phyloP scores from a whole-genome alignment of 2,888 invertebrate genomes.

The Drosophila recens region DNA sequence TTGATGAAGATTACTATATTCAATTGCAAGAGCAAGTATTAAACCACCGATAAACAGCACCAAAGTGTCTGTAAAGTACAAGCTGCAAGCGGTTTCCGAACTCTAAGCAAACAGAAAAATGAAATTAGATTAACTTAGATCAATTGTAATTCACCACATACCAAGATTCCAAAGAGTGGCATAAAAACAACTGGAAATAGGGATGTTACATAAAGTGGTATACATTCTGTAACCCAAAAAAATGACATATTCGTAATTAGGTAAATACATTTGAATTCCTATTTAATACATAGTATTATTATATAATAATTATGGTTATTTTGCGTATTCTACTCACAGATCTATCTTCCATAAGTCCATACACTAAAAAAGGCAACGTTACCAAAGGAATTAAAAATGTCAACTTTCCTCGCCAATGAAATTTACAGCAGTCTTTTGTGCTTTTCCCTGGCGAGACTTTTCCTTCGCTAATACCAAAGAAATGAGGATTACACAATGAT shows the following conservation, averaged over 20 bases:
- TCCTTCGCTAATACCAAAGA: background rate
- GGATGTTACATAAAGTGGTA: constrained; percentile 92
- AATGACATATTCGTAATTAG: constrained; percentile 92
- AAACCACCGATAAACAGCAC: constrained; percentile 95
- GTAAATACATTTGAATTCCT: constrained; percentile 88
- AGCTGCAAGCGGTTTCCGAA: constrained; percentile 87
- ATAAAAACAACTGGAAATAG: constrained; percentile 92
- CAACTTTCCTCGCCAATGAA: constrained; percentile 63
- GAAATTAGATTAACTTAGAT: background rate
- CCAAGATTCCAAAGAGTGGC: constrained; percentile 91
- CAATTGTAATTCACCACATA: constrained; percentile 33
- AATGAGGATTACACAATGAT: background rate
- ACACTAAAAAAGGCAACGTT: constrained; percentile 41
- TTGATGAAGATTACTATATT: constrained; percentile 94
- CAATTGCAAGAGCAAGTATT: constrained; percentile 94
- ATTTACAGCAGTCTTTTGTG: constrained; percentile 37
- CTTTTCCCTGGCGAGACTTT: constrained; percentile 9
- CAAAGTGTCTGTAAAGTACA: constrained; percentile 91
- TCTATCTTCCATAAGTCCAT: background rate
- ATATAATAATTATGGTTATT: background rate
- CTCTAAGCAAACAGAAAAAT: constrained; percentile 35
- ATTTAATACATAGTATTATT: background rate
- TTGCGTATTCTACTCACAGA: constrained; percentile 19
- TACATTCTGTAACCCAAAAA: constrained; percentile 92
- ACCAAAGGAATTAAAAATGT: constrained; percentile 38